Percentiles rank a stretch among this genome's conserved stretches.
phyloP scores from a whole-genome alignment of 1,140 invertebrate genomes.

The Pygmarrhopalites habei region DNA sequence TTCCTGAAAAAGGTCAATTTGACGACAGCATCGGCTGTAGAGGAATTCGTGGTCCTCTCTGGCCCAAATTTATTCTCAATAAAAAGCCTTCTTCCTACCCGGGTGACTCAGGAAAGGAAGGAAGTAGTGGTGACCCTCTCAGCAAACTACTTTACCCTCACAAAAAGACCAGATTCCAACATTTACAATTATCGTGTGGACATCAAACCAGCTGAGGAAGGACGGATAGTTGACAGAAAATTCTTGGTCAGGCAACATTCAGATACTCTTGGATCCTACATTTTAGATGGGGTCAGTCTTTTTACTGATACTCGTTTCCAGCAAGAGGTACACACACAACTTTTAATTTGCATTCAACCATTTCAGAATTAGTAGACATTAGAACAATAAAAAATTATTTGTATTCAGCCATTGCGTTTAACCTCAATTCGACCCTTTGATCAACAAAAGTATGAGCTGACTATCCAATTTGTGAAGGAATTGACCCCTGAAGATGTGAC shows the following conservation, averaged over 20 bases:
- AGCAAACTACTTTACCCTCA: background rate
- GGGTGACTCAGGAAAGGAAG: no score
- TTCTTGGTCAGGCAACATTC: constrained; percentile 50
- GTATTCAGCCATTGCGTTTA: background rate
- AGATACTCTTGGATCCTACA: constrained; percentile 48
- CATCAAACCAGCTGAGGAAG: background rate
- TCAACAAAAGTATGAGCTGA: constrained; percentile 12
- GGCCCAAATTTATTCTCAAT: no score
- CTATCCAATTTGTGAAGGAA: constrained; percentile 8
- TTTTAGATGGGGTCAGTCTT: constrained; percentile 50
- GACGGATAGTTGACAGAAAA: constrained; percentile 43
- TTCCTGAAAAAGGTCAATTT: no score
- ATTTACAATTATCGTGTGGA: background rate
- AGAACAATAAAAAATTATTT: background rate
- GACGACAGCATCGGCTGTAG: no score
- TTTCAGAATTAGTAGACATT: no score
- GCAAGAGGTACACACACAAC: no score
- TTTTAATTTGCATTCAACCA: no score
- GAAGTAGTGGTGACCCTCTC: background rate
- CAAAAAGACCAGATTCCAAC: background rate
- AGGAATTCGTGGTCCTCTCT: no score
- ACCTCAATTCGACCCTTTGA: background rate
- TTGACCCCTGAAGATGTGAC: constrained; percentile 16
- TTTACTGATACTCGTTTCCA: background rate
- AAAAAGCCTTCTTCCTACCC: no score